These are phyloP conservation scores for Graptemys geographica DNA, from an alignment of 2,797 vertebrate genomes.

Conservation along the genomic window DNA sequence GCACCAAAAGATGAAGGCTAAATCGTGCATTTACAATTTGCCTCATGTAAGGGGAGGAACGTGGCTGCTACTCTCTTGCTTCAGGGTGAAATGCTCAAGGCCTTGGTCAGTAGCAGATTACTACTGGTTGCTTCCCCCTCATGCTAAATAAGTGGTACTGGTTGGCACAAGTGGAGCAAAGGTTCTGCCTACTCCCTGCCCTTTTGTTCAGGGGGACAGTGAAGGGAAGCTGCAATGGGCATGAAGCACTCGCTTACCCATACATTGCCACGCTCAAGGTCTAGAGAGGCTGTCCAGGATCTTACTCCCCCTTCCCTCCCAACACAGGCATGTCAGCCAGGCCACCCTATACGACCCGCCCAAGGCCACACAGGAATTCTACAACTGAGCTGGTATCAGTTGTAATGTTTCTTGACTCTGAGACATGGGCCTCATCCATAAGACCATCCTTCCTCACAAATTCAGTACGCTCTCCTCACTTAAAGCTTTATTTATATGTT, in stretches of 20 bases:
- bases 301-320: conserved; percentile 6
- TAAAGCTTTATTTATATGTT: conserved; percentile 69
- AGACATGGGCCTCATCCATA: background rate
- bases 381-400: conserved; percentile 13
- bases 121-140: conserved; percentile 22
- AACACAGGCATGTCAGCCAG: background rate
- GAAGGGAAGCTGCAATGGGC: conserved; percentile 49
- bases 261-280: conserved; percentile 14
- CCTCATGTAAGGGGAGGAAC: background rate
- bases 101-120: background rate
- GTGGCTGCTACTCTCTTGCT: background rate
- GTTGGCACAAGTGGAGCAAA: conserved; percentile 61
- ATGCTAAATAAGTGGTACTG: conserved; percentile 25
- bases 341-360: background rate
- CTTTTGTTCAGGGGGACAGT: conserved; percentile 45
- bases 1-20: background rate
- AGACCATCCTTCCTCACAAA: background rate
- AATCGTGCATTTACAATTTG: background rate
- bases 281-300: background rate
- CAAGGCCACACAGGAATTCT: conserved; percentile 16
- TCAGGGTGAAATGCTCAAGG: background rate
- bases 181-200: conserved; percentile 59
- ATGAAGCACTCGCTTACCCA: conserved; percentile 24
- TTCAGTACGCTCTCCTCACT: conserved; percentile 55
- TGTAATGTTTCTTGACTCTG: background rate